Percentiles rank a stretch among this genome's conserved stretches.
phyloP scores from a whole-genome alignment of 2,888 invertebrate genomes.

The Amiota communis region DNA sequence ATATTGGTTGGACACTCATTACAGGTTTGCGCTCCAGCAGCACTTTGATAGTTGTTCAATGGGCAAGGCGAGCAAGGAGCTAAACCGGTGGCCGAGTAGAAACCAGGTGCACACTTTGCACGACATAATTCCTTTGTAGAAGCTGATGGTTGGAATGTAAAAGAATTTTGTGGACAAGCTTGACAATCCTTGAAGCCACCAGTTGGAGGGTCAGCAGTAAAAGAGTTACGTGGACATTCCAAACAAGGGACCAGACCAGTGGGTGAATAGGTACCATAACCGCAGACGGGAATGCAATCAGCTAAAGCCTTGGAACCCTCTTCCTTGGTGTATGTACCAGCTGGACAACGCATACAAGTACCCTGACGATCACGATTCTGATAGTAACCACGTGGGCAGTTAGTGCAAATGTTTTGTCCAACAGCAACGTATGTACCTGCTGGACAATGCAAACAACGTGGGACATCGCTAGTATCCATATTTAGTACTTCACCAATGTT shows the following conservation, averaged over 20 bases:
- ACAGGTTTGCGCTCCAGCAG: constrained; percentile 88
- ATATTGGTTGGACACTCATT: constrained; percentile 93
- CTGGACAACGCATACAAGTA: constrained; percentile 90
- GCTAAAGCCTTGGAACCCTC: constrained; percentile 89
- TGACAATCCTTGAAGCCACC: constrained; percentile 95
- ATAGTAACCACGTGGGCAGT: constrained; percentile 93
- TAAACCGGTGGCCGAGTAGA: constrained; percentile 93
- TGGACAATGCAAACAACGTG: constrained; percentile 96
- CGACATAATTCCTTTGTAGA: constrained; percentile 86
- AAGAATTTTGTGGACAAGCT: constrained; percentile 91
- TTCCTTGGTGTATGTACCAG: constrained; percentile 93
- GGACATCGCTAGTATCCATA: constrained; percentile 92
- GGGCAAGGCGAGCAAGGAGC: constrained; percentile 96
- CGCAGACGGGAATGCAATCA: constrained; percentile 95
- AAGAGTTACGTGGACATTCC: constrained; percentile 94
- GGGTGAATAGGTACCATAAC: constrained; percentile 95
- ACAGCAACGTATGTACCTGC: constrained; percentile 95
- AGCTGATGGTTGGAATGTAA: constrained; percentile 93
- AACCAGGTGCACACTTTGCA: constrained; percentile 90
- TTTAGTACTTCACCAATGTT: constrained; percentile 94
- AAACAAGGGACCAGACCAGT: constrained; percentile 94
- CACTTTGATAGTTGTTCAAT: constrained; percentile 90
- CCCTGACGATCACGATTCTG: constrained; percentile 94
- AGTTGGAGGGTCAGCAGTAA: constrained; percentile 88
- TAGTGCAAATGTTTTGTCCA: constrained; percentile 91